Evolutionary conservation across 2,888 invertebrate species (phyloP).

Genomic region (Acronicta alni): DNA sequence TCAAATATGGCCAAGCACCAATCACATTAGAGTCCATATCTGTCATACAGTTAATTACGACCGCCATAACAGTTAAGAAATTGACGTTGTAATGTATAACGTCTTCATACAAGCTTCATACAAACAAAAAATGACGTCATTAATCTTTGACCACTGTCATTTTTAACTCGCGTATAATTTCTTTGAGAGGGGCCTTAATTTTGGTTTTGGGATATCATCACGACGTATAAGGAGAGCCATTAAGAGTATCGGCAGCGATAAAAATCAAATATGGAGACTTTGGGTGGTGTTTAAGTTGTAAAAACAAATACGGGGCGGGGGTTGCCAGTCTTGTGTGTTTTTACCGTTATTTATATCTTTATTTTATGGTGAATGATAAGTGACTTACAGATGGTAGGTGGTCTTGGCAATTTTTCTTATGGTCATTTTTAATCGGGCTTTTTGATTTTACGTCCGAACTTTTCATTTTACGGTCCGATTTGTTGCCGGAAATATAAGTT

Average conservation of each 20-base stretch:
- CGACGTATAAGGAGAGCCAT: conserved; percentile 73
- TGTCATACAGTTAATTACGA: conserved; percentile 69
- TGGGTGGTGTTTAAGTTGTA: conserved; percentile 64
- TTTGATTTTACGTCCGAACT: too few relatives aligned
- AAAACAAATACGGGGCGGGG: conserved; percentile 71
- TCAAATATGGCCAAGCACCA: conserved; percentile 55
- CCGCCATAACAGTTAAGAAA: conserved; percentile 67
- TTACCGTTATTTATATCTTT: conserved; percentile 51
- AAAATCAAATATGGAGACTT: conserved; percentile 68
- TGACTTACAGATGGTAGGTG: conserved; percentile 43
- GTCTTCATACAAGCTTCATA: conserved; percentile 80
- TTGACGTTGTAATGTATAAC: conserved; percentile 65
- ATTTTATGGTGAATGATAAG: conserved; percentile 52
- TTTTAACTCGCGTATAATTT: conserved; percentile 64
- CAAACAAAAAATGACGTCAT: conserved; percentile 60
- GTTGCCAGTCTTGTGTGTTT: conserved; percentile 46
- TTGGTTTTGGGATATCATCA: conserved; percentile 58
- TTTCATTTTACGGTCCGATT: background rate
- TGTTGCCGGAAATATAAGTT: background rate
- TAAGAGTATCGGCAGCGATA: conserved; percentile 75
- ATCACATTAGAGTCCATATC: conserved; percentile 74
- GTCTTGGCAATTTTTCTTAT: conserved; percentile 36
- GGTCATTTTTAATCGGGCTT: conserved; percentile 4
- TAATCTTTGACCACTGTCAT: conserved; percentile 54
- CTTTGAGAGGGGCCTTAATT: conserved; percentile 56